Evolutionary conservation across 2,797 vertebrate genomes (phyloP).

Genomic region (Leptoclinus maculatus): DNA sequence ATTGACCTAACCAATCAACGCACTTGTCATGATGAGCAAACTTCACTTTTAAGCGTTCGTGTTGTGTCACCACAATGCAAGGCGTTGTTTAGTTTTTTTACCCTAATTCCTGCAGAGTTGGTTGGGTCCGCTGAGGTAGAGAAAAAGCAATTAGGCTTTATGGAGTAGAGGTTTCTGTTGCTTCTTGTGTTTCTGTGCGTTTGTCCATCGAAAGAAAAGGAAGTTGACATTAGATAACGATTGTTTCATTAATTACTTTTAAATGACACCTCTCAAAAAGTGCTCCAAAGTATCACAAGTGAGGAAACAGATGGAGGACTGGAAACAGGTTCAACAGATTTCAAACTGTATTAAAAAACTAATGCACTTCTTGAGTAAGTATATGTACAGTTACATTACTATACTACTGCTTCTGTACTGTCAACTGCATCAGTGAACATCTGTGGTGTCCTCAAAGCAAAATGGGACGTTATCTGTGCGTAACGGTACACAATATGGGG

Average conservation of each 20-base stretch:
- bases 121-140: slow-evolving; percentile 1
- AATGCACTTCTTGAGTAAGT: too few species aligned
- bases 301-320: not conserved
- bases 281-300: not conserved
- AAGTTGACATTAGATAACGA: slow-evolving; percentile 14
- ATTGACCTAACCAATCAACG: slow-evolving; percentile 33
- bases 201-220: slow-evolving; percentile 3
- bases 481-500: too few species aligned
- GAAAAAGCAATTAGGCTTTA: slow-evolving; percentile 25
- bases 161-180: not conserved
- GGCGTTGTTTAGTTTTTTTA: not conserved
- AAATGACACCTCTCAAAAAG: slow-evolving; percentile 34
- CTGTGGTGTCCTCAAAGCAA: too few species aligned
- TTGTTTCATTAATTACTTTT: slow-evolving; percentile 54
- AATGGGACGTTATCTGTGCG: too few species aligned
- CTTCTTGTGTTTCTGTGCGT: not conserved
- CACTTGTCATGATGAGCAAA: slow-evolving; percentile 2
- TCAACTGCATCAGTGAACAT: too few species aligned
- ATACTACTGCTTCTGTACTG: too few species aligned
- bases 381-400: too few species aligned
- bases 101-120: not conserved
- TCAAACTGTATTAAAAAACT: not conserved
- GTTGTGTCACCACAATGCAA: not conserved
- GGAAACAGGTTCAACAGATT: not conserved
- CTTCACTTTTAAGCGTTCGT: not conserved